Evolutionary conservation across 2,888 invertebrate genomes (phyloP), one percentile per base, ranked within the genome.

Genomic region (Blomia tropicalis): DNA sequence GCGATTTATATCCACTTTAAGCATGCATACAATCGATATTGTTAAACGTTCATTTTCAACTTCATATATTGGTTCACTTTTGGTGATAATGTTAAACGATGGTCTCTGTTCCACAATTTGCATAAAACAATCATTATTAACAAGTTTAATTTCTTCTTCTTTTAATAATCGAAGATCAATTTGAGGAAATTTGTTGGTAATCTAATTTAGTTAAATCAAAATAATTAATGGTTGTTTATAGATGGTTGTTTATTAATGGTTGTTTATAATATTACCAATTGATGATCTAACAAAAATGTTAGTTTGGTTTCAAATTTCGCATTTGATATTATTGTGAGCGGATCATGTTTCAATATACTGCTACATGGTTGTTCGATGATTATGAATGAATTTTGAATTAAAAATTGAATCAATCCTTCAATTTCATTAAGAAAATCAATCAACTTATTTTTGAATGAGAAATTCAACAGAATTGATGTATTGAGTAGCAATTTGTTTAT

Each of bases 1-100:
- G 17, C 59, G 59, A 27, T 58, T 58, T n/a, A 58, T 41, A 25
- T 58, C 59, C 43, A 58, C 43, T 43, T 58, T 56, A 25, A 56
- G 56, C 25, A 27, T 56, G 31, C 56, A 5, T 19, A 23, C 23
- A 36, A 56, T 56, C 17, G n/a, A 19, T 14, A 56, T 56, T 3
- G 56, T 31, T 30, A 56, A 25, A 11, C 25, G 25, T 36, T 56
- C 22, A 7, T 31, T 36, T 56, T 36, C 56, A 4, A 56, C 19
- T n/a, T 36, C 29, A 2, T 25, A 56, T 25, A 25, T 56, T 19
- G 56, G 56, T 36, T 56, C 56, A 11, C 14, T n/a, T n/a, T 58
- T 58, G 43, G 44, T 58, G 43, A 32, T 58, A 17, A 58, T 58
- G 36, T 58, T 41, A 22, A 32, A 58, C 11, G 43, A 41, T 22